Evolutionary conservation across 2,113 vertebrate genomes (phyloP).

Genomic region (Platichthys flesus): DNA sequence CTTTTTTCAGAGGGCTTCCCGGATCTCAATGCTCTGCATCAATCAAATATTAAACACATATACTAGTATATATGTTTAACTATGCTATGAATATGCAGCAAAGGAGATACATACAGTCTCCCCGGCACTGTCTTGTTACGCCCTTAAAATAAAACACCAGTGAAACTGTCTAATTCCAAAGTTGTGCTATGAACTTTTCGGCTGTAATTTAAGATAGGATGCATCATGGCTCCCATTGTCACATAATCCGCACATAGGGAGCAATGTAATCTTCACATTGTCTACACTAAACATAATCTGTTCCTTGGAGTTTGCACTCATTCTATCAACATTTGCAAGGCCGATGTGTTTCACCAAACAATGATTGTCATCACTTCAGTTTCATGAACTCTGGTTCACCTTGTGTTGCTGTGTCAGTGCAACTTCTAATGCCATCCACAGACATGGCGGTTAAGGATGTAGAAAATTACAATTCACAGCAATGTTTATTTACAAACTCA

Average conservation of each 20-base stretch:
- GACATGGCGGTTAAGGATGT: background rate
- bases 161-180: background rate
- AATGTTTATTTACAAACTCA: background rate
- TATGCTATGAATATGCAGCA: background rate
- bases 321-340: background rate
- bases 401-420: slow-evolving; percentile 4
- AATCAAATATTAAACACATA: background rate
- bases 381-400: slow-evolving; percentile 37
- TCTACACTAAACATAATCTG: slow-evolving; percentile 23
- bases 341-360: slow-evolving; percentile 1
- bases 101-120: background rate
- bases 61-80: background rate
- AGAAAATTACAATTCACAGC: background rate
- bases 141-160: background rate
- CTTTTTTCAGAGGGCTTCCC: background rate
- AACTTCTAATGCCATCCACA: background rate
- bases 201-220: slow-evolving; percentile 6
- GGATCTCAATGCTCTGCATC: background rate
- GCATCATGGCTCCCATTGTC: slow-evolving; percentile 4
- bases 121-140: background rate
- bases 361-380: slow-evolving; percentile 13
- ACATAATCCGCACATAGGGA: slow-evolving; percentile 22
- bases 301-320: background rate
- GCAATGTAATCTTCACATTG: slow-evolving; percentile 27
- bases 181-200: background rate